Evolutionary conservation across 2,797 vertebrate species (phyloP).

Genomic region (Lophotriccus pileatus): DNA sequence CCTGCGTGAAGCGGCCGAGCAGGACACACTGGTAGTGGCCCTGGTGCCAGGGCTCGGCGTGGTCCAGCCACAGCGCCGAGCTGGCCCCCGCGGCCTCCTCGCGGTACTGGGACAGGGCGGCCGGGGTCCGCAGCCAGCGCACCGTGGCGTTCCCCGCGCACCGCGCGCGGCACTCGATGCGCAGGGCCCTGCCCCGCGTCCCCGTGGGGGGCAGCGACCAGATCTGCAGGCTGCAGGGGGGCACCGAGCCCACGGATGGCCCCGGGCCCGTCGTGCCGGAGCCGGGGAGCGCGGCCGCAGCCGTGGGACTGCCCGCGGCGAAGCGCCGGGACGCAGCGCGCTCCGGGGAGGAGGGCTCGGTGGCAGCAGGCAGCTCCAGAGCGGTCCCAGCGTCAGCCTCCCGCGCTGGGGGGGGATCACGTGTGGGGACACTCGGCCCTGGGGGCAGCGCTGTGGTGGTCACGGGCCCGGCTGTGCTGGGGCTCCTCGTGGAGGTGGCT

Average conservation of each 20-base stretch:
- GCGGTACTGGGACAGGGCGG: conserved; percentile 19
- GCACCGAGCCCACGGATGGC: accelerated
- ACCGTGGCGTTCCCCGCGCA: neutral
- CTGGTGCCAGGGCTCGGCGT: neutral
- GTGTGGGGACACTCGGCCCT: neutral
- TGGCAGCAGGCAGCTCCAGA: neutral
- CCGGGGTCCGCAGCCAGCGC: conserved; percentile 56
- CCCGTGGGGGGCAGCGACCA: neutral
- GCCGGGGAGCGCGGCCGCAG: accelerated
- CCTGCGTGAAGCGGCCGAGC: neutral
- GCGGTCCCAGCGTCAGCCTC: accelerated
- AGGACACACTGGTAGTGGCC: conserved; percentile 61
- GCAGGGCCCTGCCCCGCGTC: neutral
- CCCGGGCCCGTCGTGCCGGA: accelerated
- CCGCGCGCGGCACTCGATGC: neutral
- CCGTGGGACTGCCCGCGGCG: accelerated
- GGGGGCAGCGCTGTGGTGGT: accelerated
- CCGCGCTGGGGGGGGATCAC: accelerated
- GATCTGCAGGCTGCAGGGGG: neutral
- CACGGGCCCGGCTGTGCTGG: accelerated
- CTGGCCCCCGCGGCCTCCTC: neutral
- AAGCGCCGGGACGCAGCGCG: accelerated
- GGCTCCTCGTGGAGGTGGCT: neutral
- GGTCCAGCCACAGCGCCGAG: conserved; percentile 25
- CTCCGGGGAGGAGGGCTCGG: accelerated